Percentiles rank a stretch among this genome's conserved stretches.
phyloP scores from a whole-genome alignment of 1,140 invertebrate species.

The Theocolax elegans region DNA sequence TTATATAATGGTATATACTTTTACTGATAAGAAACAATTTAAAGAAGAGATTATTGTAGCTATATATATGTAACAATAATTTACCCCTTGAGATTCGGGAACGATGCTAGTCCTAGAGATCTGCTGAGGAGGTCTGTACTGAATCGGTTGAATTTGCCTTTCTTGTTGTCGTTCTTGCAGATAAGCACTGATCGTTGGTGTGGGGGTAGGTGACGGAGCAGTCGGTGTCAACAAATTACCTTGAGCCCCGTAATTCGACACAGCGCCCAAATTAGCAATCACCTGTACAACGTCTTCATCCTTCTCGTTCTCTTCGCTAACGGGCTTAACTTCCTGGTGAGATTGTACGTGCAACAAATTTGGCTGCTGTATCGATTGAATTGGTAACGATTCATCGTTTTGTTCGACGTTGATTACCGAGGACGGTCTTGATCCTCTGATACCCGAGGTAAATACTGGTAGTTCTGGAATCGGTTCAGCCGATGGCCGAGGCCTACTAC shows the following conservation, averaged over 20 bases:
- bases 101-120: background rate
- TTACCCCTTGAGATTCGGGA: background rate
- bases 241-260: conserved; percentile 39
- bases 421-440: conserved; percentile 44
- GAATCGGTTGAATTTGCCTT: conserved; percentile 16
- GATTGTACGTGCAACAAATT: conserved; percentile 57
- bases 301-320: conserved; percentile 53
- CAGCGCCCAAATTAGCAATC: conserved; percentile 47
- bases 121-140: conserved; percentile 30
- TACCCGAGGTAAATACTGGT: conserved; percentile 36
- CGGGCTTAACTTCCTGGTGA: conserved; percentile 52
- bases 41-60: too few species aligned
- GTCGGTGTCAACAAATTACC: conserved; percentile 39
- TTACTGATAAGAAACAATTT: too few species aligned
- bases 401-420: conserved; percentile 57
- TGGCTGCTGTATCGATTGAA: conserved; percentile 49
- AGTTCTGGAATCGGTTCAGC: conserved; percentile 66
- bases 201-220: background rate
- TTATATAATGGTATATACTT: too few species aligned
- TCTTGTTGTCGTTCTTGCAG: background rate
- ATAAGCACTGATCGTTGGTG: background rate
- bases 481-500: conserved; percentile 66
- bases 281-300: conserved; percentile 49
- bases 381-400: conserved; percentile 51
- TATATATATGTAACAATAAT: too few species aligned